Percentiles rank a stretch among this genome's conserved stretches.
Evolutionary conservation across 2,113 vertebrate species (phyloP).

Genomic region (Rana temporaria): DNA sequence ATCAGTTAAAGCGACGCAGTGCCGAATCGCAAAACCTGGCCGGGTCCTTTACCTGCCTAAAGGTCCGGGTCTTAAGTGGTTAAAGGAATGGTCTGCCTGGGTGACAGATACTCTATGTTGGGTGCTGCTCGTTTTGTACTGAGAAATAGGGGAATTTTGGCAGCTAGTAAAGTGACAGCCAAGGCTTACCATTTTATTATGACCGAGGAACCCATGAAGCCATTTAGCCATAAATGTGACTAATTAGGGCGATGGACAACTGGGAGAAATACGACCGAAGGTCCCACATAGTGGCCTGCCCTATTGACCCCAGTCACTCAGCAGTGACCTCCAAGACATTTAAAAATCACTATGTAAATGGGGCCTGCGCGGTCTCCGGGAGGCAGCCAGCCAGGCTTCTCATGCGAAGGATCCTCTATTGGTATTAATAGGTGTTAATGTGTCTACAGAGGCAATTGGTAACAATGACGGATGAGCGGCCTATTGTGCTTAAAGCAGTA

Average conservation of each 20-base stretch:
- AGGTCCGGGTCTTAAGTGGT: too few relatives aligned
- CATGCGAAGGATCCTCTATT: neutral
- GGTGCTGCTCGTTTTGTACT: too few relatives aligned
- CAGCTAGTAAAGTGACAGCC: too few relatives aligned
- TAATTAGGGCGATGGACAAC: neutral
- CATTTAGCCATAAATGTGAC: neutral
- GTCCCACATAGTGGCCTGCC: neutral
- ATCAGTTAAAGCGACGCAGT: too few relatives aligned
- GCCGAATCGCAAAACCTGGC: too few relatives aligned
- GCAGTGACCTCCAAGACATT: constrained; percentile 9
- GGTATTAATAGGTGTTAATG: constrained; percentile 49
- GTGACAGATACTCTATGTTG: too few relatives aligned
- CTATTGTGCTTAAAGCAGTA: constrained; percentile 49
- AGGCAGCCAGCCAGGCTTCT: neutral
- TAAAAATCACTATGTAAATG: constrained; percentile 17
- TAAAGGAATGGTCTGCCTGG: too few relatives aligned
- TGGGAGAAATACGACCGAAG: constrained; percentile 1
- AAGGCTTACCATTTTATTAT: neutral
- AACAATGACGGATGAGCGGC: constrained; percentile 39
- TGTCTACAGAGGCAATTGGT: constrained; percentile 18
- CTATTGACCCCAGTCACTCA: constrained; percentile 29
- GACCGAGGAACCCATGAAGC: neutral
- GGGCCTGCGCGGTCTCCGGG: neutral
- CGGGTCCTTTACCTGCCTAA: too few relatives aligned
- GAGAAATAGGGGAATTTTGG: too few relatives aligned